Conservation (phyloP, 2,797 vertebrate genomes). For the Limnodromus scolopaceus region DNA sequence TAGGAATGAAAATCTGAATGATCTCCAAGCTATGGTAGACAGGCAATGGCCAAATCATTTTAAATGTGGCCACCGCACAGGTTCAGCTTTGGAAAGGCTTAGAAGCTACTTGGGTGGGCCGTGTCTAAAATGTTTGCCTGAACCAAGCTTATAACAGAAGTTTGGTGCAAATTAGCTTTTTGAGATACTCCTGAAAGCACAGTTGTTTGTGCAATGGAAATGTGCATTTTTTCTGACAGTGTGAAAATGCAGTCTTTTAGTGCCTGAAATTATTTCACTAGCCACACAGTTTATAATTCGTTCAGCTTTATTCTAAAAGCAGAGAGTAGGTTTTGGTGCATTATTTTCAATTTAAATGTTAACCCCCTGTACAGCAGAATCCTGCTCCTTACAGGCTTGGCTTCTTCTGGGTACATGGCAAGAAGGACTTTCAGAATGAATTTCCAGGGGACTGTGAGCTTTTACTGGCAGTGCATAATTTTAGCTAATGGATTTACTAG, state of each 20-base stretch:
- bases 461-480: not conserved
- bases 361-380: not conserved
- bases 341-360: not conserved
- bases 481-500: conserved; percentile 8
- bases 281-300: not conserved
- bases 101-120: not conserved
- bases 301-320: not conserved
- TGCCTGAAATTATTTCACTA: not conserved
- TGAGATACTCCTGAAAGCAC: not conserved
- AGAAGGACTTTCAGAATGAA: not conserved
- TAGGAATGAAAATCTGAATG: not conserved
- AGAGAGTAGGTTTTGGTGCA: not conserved
- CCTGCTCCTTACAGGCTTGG: not conserved
- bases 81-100: not conserved
- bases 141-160: not conserved
- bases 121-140: not conserved
- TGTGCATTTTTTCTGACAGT: not conserved
- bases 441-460: not conserved
- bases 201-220: not conserved
- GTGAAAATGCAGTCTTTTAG: not conserved
- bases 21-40: not conserved
- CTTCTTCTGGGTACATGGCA: not conserved
- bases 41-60: not conserved
- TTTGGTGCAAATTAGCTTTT: not conserved
- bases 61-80: fast-evolving